phyloP scores from a whole-genome alignment of 2,113 vertebrate species.

The Salminus brasiliensis region DNA sequence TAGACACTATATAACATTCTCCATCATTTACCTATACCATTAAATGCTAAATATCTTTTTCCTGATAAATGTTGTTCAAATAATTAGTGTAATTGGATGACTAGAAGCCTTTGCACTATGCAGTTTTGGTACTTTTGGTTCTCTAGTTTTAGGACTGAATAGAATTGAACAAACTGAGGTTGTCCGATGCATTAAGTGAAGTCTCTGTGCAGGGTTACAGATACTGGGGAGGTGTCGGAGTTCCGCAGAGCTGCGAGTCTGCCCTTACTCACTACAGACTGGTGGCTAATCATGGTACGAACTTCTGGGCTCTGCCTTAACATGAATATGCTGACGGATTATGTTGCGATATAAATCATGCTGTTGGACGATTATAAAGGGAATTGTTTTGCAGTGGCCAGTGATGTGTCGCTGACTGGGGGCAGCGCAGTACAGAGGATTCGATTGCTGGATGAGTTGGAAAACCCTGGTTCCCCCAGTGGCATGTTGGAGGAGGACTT shows the following conservation, averaged over 20 bases:
- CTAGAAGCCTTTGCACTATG: neutral
- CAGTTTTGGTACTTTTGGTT: neutral
- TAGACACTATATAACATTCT: too few species aligned
- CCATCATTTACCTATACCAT: too few species aligned
- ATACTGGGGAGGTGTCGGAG: constrained; percentile 96
- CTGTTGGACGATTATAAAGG: neutral
- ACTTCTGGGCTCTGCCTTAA: neutral
- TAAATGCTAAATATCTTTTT: too few species aligned
- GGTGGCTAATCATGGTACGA: constrained; percentile 92
- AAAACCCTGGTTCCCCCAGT: constrained; percentile 93
- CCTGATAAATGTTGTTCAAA: too few species aligned
- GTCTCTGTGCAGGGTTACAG: constrained; percentile 85
- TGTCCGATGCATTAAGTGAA: neutral
- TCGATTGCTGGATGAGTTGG: constrained; percentile 91
- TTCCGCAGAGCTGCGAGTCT: constrained; percentile 96
- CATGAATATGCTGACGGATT: neutral
- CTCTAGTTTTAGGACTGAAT: neutral
- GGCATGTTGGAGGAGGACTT: constrained; percentile 98
- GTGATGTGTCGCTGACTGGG: constrained; percentile 92
- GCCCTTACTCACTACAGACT: constrained; percentile 94
- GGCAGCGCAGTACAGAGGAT: constrained; percentile 95
- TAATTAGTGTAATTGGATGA: too few species aligned
- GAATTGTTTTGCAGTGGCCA: constrained; percentile 82
- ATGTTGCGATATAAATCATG: neutral
- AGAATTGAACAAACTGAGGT: neutral